phyloP scores from a whole-genome alignment of 2,888 invertebrate species.

The Ectemnius cavifrons region DNA sequence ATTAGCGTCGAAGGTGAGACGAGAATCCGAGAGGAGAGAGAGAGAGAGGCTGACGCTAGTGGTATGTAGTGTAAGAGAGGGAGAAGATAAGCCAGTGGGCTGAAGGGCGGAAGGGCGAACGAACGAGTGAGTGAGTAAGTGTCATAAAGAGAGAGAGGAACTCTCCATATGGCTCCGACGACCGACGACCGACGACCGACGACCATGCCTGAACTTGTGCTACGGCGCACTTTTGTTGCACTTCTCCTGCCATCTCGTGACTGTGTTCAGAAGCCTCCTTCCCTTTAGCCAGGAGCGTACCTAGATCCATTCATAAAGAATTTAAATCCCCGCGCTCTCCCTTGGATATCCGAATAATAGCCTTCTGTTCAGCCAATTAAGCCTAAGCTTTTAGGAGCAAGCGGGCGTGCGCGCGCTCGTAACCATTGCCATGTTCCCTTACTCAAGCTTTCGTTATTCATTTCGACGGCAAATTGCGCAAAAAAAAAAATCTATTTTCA shows the following conservation, averaged over 20 bases:
- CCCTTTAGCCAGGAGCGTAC: conserved; percentile 3
- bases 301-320: neutral
- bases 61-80: conserved; percentile 19
- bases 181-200: conserved; percentile 4
- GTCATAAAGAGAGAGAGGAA: conserved; percentile 28
- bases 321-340: neutral
- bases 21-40: conserved; percentile 46
- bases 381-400: too few relatives aligned
- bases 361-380: too few relatives aligned
- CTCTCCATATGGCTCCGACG: neutral
- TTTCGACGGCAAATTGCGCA: too few relatives aligned
- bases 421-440: neutral
- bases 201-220: conserved; percentile 18
- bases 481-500: too few relatives aligned
- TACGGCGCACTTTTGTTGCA: conserved; percentile 13
- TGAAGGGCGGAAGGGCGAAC: conserved; percentile 67
- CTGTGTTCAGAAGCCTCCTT: conserved; percentile 8
- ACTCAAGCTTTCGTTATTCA: too few relatives aligned
- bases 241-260: conserved; percentile 44
- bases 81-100: conserved; percentile 72
- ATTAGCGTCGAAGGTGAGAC: conserved; percentile 78
- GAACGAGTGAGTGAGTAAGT: conserved; percentile 29
- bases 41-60: conserved; percentile 31
- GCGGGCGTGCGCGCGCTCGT: too few relatives aligned
- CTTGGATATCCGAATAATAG: neutral